Conservation (phyloP, 2,797 vertebrate species). For the Sphenodon punctatus region DNA sequence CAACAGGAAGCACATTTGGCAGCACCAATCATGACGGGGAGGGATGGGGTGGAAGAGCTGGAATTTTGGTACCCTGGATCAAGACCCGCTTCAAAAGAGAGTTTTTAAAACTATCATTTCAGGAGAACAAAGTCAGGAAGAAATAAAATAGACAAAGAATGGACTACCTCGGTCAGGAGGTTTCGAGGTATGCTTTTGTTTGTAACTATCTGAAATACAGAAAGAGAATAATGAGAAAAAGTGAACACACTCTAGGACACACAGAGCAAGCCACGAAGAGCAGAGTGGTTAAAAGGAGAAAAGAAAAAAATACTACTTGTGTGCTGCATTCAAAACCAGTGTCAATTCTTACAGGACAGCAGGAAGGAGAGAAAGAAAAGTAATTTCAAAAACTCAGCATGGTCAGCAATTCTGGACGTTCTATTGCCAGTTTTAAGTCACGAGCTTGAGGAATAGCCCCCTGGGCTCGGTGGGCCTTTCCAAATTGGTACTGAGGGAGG, state of each 20-base stretch:
- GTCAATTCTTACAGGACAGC: slow-evolving; percentile 34
- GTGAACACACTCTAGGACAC: slow-evolving; percentile 42
- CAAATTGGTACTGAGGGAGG: neutral
- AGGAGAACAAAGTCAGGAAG: slow-evolving; percentile 67
- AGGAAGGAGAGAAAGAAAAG: slow-evolving; percentile 45
- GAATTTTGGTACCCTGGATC: neutral
- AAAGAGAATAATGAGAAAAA: slow-evolving; percentile 79
- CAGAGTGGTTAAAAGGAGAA: slow-evolving; percentile 18
- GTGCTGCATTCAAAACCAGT: neutral
- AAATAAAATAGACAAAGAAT: slow-evolving; percentile 78
- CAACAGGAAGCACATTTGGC: neutral
- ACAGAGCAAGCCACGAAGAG: slow-evolving; percentile 4
- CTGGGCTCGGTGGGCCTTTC: neutral
- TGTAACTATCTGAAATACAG: slow-evolving; percentile 99
- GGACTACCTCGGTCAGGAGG: slow-evolving; percentile 96
- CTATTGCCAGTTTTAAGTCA: neutral
- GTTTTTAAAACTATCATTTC: slow-evolving; percentile 34
- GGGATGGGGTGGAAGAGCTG: neutral
- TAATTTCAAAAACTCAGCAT: neutral
- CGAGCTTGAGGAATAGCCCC: neutral
- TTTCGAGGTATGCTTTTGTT: slow-evolving; percentile 99
- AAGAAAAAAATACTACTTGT: neutral
- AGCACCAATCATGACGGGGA: neutral
- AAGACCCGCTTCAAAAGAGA: neutral
- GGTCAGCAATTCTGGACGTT: neutral